Conservation (phyloP, 2,113 vertebrate species). For the Melozone crissalis region DNA sequence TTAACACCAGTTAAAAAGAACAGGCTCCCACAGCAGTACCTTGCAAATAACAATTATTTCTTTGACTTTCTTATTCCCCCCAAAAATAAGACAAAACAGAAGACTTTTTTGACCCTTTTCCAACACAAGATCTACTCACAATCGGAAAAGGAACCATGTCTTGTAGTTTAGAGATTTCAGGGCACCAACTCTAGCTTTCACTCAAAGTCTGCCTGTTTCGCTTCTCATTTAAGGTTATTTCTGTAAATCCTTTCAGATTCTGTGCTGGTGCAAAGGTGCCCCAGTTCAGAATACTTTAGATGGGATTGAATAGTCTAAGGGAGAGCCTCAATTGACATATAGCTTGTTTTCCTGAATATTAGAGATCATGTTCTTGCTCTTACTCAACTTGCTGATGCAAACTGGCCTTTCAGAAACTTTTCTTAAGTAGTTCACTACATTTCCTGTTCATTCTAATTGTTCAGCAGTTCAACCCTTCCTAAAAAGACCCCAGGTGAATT, state of each 20-base stretch:
- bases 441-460: neutral
- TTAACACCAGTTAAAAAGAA: neutral
- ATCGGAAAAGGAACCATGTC: rapidly evolving
- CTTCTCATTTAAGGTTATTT: neutral
- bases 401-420: neutral
- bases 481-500: neutral
- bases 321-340: rapidly evolving
- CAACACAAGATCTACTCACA: neutral
- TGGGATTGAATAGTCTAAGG: neutral
- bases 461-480: neutral
- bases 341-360: neutral
- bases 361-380: neutral
- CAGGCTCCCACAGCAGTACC: neutral
- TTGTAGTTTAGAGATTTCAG: neutral
- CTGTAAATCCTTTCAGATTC: neutral
- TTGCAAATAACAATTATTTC: neutral
- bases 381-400: neutral
- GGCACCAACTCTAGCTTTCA: neutral
- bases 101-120: neutral
- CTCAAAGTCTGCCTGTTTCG: neutral
- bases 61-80: neutral
- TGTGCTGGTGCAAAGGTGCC: neutral
- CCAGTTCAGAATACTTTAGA: neutral
- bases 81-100: neutral
- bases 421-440: neutral